These are phyloP conservation scores for Neolamprologus sp. DNA, from an alignment of 2,113 vertebrate genomes.

Conservation along the genomic window DNA sequence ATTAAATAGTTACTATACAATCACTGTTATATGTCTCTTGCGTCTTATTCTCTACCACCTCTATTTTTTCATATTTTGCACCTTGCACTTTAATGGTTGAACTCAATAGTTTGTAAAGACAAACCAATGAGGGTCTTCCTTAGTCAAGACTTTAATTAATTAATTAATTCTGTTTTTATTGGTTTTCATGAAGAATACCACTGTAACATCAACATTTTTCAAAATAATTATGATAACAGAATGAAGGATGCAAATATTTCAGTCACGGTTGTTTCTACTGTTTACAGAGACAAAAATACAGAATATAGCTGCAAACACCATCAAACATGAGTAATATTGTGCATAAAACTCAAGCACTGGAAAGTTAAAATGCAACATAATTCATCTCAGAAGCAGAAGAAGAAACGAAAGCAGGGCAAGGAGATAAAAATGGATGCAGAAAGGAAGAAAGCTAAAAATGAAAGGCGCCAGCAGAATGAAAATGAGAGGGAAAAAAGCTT, in stretches of 20 bases:
- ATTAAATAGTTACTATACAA: background rate
- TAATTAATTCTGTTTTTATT: background rate
- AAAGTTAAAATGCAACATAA: background rate
- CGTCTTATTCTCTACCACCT: accelerated
- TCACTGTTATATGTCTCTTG: accelerated
- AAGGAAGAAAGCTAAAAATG: background rate
- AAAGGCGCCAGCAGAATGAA: background rate
- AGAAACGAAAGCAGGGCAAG: background rate
- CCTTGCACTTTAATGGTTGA: background rate
- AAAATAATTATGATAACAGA: background rate
- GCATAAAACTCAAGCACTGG: background rate
- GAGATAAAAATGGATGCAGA: background rate
- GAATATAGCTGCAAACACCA: background rate
- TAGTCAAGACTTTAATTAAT: background rate
- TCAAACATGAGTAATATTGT: background rate
- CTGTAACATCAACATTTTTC: background rate
- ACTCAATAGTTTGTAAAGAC: background rate
- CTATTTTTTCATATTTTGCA: background rate
- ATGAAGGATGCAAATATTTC: background rate
- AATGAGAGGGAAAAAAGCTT: background rate
- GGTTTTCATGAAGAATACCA: background rate
- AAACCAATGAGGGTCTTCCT: background rate
- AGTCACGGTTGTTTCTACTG: background rate
- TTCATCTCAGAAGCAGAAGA: background rate
- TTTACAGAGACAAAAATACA: background rate